Evolutionary conservation across 2,797 vertebrate species (phyloP).

Genomic region (Nyctalus aviator): DNA sequence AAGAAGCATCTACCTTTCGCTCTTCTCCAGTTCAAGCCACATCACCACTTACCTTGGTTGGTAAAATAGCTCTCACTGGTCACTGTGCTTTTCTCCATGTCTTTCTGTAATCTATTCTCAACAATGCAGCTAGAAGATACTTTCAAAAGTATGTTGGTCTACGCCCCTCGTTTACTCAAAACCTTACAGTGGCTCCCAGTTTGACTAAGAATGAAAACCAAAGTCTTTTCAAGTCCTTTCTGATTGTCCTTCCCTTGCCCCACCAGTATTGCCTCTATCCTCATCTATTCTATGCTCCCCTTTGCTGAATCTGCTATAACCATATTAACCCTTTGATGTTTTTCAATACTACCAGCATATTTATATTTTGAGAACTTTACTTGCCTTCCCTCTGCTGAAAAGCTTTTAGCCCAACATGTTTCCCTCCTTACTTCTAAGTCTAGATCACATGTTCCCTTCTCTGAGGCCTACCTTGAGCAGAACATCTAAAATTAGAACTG

Average conservation of each 20-base stretch:
- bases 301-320: not conserved
- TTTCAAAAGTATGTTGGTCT: not conserved
- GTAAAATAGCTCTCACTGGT: not conserved
- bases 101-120: not conserved
- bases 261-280: not conserved
- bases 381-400: not conserved
- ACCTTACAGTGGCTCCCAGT: not conserved
- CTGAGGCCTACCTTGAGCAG: not conserved
- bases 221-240: not conserved
- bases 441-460: not conserved
- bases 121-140: not conserved
- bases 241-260: fast-evolving
- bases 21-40: not conserved
- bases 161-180: not conserved
- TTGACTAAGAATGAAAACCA: not conserved
- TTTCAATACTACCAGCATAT: not conserved
- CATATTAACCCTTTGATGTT: not conserved
- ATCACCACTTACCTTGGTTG: not conserved
- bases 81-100: not conserved
- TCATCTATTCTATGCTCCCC: not conserved
- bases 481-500: not conserved
- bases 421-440: not conserved
- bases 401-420: not conserved
- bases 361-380: not conserved
- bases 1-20: not conserved